Evolutionary conservation across 2,888 invertebrate species (phyloP), one percentile per base, ranked within the genome.

Genomic region (Thecophora atra): DNA sequence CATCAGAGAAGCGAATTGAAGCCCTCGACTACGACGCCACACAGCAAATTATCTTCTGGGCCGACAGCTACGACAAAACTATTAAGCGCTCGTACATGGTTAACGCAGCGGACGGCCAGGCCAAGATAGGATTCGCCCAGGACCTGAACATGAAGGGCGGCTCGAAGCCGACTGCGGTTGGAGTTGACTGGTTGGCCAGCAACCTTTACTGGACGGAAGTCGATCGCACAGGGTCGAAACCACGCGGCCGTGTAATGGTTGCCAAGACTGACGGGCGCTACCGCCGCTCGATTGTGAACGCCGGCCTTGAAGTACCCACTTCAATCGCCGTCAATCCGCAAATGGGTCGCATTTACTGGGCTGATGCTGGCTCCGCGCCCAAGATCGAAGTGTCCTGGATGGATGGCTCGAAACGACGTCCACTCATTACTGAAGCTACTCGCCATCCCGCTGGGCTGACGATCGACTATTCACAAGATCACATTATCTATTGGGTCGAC

Each of bases 311-410:
- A 80, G 91, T 92, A 78, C 99, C 99, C 0, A 94, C 95, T 0
- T 93, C 97, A 0, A 88, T 99, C 24, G 97, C 91, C 0, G 90
- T 98, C 0, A 96, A 98, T 88, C 95, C 96, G 0, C 91, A 94
- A 78, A 85, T 91, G 74, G 97, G 98, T 1, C 89, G 91, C 76
- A 92, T 98, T 90, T 96, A 94, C 87, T 99, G 98, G 97, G 91
- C 97, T 0, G 98, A 99, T 85, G 93, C 94, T 0, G 97, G 98
- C 6, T 91, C 92, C 0, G 91, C 92, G 3, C 95, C 97, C 0
- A 98, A 97, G 86, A 97, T 99, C 75, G 98, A 98, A 85, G 91
- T 93, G 4, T 91, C 97, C 2, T 98, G 98, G 96, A 96, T 99
- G 97, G 98, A 98, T 82, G 99, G 99, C 0, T 94, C 93, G 0